Evolutionary conservation across 1,140 invertebrate species (phyloP).

Genomic region (Lasioglossum albipes): DNA sequence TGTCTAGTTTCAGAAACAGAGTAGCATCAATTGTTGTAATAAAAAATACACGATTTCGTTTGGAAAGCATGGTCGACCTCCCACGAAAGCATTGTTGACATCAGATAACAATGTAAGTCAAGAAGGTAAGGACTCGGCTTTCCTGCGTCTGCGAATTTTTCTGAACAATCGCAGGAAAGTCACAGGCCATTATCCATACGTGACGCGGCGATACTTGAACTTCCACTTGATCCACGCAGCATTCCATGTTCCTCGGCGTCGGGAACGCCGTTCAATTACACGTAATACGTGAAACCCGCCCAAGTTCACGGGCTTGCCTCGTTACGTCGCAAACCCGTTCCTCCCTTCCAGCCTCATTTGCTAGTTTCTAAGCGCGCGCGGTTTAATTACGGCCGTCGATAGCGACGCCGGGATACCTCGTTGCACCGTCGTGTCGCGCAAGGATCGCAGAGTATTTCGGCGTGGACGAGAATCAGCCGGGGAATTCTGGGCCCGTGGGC

Average conservation of each 20-base stretch:
- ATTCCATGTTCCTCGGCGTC: not conserved
- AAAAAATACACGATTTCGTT: too few species aligned
- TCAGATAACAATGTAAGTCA: too few species aligned
- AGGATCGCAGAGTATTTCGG: not conserved
- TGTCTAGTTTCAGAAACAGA: too few species aligned
- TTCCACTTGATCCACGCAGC: not conserved
- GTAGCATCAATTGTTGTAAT: too few species aligned
- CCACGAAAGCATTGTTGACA: too few species aligned
- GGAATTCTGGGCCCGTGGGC: too few species aligned
- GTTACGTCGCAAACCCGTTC: constrained; percentile 3
- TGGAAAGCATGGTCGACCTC: too few species aligned
- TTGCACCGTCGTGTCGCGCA: not conserved
- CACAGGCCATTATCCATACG: too few species aligned
- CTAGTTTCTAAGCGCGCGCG: not conserved
- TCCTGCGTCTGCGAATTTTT: too few species aligned
- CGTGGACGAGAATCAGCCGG: not conserved
- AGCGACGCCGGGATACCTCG: not conserved
- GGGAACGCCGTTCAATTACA: not conserved
- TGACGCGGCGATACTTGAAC: too few species aligned
- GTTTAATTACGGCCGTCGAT: constrained; percentile 2
- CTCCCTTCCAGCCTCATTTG: not conserved
- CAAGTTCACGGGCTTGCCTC: not conserved
- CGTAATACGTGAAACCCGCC: not conserved
- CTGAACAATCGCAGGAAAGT: too few species aligned
- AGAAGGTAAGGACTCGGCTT: too few species aligned